Conservation (phyloP, 1,140 invertebrate genomes). For the Ditylenchus dipsaci region DNA sequence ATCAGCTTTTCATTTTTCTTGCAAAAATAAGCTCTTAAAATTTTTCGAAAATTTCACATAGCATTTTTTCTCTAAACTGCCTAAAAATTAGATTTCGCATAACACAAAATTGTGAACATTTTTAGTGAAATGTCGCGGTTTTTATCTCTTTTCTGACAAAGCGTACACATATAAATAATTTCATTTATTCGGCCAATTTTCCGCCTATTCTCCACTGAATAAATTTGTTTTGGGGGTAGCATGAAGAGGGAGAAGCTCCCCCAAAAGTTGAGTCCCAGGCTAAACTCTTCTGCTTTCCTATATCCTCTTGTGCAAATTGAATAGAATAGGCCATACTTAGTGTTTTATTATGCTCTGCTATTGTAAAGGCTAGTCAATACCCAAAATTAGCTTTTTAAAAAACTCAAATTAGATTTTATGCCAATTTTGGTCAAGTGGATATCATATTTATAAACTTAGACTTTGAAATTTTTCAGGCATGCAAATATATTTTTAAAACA, state of each 20-base stretch:
- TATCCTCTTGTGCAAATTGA: not conserved
- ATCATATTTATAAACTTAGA: too few species aligned
- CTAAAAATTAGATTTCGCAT: too few species aligned
- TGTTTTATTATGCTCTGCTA: not conserved
- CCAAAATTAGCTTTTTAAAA: not conserved
- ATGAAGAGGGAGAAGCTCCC: not conserved
- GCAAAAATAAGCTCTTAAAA: too few species aligned
- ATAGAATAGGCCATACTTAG: not conserved
- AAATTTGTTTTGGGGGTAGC: not conserved
- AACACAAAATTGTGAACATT: too few species aligned
- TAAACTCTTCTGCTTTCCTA: too few species aligned
- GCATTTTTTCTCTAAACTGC: too few species aligned
- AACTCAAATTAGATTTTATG: not conserved
- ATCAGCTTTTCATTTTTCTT: too few species aligned
- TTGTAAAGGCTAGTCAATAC: not conserved
- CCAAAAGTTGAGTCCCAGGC: not conserved
- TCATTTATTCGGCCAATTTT: conserved; percentile 6
- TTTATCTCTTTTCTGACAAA: not conserved
- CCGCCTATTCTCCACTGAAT: not conserved
- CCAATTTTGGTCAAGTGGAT: too few species aligned
- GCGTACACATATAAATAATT: not conserved
- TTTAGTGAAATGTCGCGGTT: too few species aligned
- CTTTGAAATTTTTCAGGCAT: too few species aligned
- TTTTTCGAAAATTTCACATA: too few species aligned
- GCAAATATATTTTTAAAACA: too few species aligned